These are phyloP conservation scores for Eupleurogrammus muticus DNA, from an alignment of 2,797 vertebrate species.

Conservation along the genomic window DNA sequence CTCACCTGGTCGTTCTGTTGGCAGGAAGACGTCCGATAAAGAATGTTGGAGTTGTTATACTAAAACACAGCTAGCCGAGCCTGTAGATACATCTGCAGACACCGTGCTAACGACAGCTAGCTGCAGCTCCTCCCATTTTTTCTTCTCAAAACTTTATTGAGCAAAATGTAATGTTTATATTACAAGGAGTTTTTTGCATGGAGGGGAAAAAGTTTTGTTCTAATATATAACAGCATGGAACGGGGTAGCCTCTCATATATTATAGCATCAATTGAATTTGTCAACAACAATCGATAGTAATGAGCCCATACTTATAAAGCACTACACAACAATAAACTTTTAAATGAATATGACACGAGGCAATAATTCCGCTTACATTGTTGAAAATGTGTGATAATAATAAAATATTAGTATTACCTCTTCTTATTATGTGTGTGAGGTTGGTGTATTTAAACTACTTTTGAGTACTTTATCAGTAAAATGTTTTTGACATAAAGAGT, in stretches of 20 bases:
- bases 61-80: slow-evolving; percentile 1
- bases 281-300: too few species aligned
- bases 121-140: slow-evolving; percentile 28
- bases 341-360: neutral
- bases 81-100: slow-evolving; percentile 17
- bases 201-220: too few species aligned
- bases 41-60: neutral
- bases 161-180: neutral
- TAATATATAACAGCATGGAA: neutral
- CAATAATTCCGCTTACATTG: neutral
- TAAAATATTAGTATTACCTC: too few species aligned
- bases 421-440: too few species aligned
- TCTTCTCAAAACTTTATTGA: slow-evolving; percentile 66
- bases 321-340: neutral
- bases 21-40: neutral
- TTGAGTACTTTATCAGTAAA: too few species aligned
- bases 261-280: too few species aligned
- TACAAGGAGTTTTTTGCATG: neutral
- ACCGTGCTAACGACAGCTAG: slow-evolving; percentile 44
- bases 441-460: too few species aligned
- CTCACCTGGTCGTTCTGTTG: slow-evolving; percentile 54
- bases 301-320: neutral
- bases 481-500: too few species aligned
- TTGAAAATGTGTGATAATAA: neutral
- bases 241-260: neutral